phyloP scores from a whole-genome alignment of 2,113 vertebrate species.

The Climacteris rufus region DNA sequence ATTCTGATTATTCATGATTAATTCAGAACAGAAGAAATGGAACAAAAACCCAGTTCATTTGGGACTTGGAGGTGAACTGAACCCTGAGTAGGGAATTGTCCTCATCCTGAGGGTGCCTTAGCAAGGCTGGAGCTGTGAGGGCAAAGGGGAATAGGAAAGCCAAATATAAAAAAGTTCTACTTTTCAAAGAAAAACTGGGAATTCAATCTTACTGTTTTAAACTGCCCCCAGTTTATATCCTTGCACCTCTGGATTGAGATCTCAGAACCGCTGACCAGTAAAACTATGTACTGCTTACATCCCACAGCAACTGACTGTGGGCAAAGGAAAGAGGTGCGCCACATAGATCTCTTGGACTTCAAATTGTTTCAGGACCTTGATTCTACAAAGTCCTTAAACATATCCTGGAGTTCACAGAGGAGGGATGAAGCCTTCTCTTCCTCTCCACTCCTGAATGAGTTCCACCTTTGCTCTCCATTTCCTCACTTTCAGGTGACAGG shows the following conservation, averaged over 20 bases:
- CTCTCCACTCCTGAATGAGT: neutral
- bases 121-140: neutral
- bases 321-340: neutral
- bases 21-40: constrained; percentile 6
- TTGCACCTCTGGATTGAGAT: neutral
- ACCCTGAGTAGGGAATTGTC: neutral
- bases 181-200: neutral
- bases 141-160: neutral
- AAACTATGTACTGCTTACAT: accelerated
- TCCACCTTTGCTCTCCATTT: neutral
- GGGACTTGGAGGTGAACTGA: neutral
- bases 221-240: neutral
- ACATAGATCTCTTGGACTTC: neutral
- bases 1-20: neutral
- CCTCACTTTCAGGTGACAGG: neutral
- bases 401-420: neutral
- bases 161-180: neutral
- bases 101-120: neutral
- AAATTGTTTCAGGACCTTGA: neutral
- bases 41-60: constrained; percentile 11
- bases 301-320: neutral
- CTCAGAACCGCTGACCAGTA: neutral
- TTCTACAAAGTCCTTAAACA: neutral
- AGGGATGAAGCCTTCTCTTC: neutral
- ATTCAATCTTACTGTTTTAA: neutral